These are phyloP conservation scores for Theropithecus gelada DNA, from an alignment of 2,113 vertebrate genomes.

Conservation along the genomic window DNA sequence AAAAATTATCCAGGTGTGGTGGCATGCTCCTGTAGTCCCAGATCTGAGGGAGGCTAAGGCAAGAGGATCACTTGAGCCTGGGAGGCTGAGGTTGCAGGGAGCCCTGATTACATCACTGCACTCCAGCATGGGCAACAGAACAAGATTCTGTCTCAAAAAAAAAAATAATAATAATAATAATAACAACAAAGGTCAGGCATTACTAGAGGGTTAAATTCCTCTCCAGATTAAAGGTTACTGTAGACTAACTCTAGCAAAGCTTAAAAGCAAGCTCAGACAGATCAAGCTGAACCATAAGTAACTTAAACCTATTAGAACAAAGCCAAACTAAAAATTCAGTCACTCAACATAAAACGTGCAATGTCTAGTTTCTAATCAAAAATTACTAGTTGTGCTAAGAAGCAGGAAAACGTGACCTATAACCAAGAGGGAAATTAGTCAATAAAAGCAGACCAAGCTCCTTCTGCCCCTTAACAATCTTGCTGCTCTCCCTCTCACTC, in stretches of 20 bases:
- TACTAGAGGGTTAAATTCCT: neutral
- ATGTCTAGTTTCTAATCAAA: neutral
- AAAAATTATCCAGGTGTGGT: no score
- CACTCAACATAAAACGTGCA: conserved; percentile 25
- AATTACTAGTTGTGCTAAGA: neutral
- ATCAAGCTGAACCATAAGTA: neutral
- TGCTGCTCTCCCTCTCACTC: no score
- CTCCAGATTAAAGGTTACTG: neutral
- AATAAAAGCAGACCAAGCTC: neutral
- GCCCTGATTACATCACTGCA: no score
- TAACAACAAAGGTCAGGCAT: no score
- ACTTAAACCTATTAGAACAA: conserved; percentile 6
- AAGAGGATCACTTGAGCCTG: no score
- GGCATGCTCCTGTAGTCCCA: no score
- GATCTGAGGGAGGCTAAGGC: no score
- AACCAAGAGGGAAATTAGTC: neutral
- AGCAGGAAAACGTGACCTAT: neutral
- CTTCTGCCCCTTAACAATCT: no score
- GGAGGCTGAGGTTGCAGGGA: no score
- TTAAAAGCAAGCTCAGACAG: neutral
- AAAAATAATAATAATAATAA: no score
- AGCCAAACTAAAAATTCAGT: neutral
- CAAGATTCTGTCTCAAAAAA: no score
- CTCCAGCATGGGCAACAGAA: no score
- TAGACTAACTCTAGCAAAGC: neutral